Evolutionary conservation across 2,888 invertebrate genomes (phyloP), one percentile per base, ranked within the genome.

Genomic region (Dolichomitus sp.): DNA sequence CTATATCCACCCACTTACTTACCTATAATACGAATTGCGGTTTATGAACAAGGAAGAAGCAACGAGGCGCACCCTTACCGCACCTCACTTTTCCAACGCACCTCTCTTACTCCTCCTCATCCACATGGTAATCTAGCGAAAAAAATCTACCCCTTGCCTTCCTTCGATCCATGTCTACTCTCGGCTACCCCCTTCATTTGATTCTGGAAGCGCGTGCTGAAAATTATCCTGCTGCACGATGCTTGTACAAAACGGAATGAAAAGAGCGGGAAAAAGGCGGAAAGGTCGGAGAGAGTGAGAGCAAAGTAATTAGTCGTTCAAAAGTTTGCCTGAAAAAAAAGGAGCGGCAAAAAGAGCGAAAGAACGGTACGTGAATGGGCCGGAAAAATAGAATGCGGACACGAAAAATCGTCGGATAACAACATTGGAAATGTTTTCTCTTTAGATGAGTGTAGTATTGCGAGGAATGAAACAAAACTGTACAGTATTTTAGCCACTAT

Each of bases 241-340:
- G 17, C 17, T 59, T 72, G 30, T 9, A 5, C 19, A 48, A 30
- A 72, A 48, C 57, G 72, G 33, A 14, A 37, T 70, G n/a, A 59
- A 72, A 54, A 30, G 45, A 23, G 33, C 59, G 11, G 27, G 27
- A 72, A 33, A 48, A 33, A 17, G 7, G 3, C 17, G 12, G 14
- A 48, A 23, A 45, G 27, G 30, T 33, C 42, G 42, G 48, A 30
- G 59, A 30, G 30, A 42, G n/a, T n/a, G 57, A 27, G 40, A 45
- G 72, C 72, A 59, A 59, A 72, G 72, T 59, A 72, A 72, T 59
- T 72, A 72, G 23, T 72, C 59, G 72, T 59, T 59, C 48, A 45
- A 59, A 59, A 72, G 59, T 72, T 72, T 23, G 69, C 23, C 27
- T 40, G 42, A 40, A 70, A 48, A 27, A 52, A 30, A 14, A 37